Percentiles rank a stretch among this genome's conserved stretches.
These are phyloP conservation scores for Drosophila mojavensis DNA, from an alignment of 1,140 invertebrate species.

Conservation along the genomic window DNA sequence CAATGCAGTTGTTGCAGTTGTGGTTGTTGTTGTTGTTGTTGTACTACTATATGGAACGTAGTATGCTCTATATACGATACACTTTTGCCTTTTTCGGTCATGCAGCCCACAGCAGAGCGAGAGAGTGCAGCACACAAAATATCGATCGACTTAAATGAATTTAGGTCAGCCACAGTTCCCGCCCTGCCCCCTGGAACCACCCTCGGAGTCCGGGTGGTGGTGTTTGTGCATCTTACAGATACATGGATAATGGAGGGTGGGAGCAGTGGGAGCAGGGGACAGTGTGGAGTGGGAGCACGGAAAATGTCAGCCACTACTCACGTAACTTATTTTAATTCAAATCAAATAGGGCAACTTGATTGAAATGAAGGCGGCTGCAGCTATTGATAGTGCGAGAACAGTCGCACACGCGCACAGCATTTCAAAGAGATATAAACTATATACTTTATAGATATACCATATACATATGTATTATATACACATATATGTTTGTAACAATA, in stretches of 20 bases:
- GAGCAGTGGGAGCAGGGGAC: too few species aligned
- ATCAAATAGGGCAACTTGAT: slow-evolving; percentile 73
- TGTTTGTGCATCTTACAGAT: slow-evolving; percentile 57
- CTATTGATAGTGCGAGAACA: slow-evolving; percentile 21
- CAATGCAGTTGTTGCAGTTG: slow-evolving; percentile 56
- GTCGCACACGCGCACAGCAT: slow-evolving; percentile 36
- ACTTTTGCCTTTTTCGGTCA: slow-evolving; percentile 68
- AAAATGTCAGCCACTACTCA: slow-evolving; percentile 73
- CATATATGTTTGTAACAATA: slow-evolving; percentile 19
- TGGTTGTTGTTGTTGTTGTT: slow-evolving; percentile 15
- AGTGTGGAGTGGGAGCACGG: slow-evolving; percentile 10
- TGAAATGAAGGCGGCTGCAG: slow-evolving; percentile 52
- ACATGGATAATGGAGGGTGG: slow-evolving; percentile 34
- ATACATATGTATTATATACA: neutral
- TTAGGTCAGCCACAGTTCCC: slow-evolving; percentile 58
- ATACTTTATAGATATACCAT: neutral
- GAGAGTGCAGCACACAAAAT: slow-evolving; percentile 54
- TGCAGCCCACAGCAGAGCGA: slow-evolving; percentile 20
- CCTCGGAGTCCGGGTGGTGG: neutral
- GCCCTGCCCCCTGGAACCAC: slow-evolving; percentile 38
- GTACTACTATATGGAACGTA: slow-evolving; percentile 55
- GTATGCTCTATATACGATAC: slow-evolving; percentile 69
- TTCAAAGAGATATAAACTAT: slow-evolving; percentile 15
- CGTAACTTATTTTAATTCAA: slow-evolving; percentile 81
- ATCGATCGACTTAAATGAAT: slow-evolving; percentile 82